Conservation (phyloP, 2,113 vertebrate genomes). For the Canis aureus region DNA sequence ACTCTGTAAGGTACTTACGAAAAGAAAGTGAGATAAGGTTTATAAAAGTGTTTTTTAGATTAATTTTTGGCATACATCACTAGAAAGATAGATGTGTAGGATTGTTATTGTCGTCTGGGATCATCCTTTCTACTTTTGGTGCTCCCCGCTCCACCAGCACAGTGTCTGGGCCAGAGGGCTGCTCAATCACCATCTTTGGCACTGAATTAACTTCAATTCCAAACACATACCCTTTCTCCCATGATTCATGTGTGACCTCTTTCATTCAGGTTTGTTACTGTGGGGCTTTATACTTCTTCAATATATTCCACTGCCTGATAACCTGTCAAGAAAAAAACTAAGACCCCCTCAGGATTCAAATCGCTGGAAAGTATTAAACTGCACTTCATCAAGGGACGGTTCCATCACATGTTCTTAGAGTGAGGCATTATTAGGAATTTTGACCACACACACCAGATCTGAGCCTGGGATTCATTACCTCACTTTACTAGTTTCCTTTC, state of each 20-base stretch:
- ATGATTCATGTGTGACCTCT: not conserved
- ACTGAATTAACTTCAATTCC: conserved; percentile 18
- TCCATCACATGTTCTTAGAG: not conserved
- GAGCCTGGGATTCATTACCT: not conserved
- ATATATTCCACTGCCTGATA: not conserved
- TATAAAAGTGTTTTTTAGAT: not conserved
- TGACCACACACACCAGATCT: not conserved
- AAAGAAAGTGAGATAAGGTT: conserved; percentile 16
- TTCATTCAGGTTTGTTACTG: not conserved
- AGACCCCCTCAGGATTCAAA: not conserved
- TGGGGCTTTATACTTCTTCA: not conserved
- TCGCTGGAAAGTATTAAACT: not conserved
- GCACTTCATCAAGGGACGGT: not conserved
- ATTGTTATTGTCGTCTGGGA: not conserved
- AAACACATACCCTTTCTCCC: not conserved
- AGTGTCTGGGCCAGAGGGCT: not conserved
- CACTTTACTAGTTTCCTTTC: conserved; percentile 11
- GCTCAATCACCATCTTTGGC: not conserved
- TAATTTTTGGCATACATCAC: not conserved
- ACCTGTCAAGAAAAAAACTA: not conserved
- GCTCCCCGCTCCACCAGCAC: not conserved
- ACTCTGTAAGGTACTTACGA: conserved; percentile 13
- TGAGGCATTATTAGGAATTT: not conserved
- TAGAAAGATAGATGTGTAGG: not conserved
- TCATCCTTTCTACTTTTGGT: not conserved